phyloP scores from a whole-genome alignment of 2,113 vertebrate genomes.

The Poecilia latipinna region DNA sequence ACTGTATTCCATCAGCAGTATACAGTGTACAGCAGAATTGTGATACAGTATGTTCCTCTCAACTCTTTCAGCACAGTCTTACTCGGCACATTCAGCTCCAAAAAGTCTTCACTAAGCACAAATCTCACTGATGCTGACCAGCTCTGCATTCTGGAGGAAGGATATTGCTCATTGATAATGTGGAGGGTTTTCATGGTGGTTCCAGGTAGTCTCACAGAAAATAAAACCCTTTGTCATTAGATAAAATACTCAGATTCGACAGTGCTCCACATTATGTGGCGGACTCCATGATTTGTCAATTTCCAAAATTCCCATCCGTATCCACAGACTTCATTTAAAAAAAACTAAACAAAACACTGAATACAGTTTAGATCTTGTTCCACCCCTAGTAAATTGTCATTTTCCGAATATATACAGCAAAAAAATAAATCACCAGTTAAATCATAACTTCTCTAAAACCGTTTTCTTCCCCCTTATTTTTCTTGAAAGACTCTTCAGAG shows the following conservation, averaged over 20 bases:
- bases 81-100: too few relatives aligned
- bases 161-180: too few relatives aligned
- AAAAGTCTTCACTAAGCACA: too few relatives aligned
- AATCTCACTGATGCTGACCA: too few relatives aligned
- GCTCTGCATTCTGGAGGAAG: too few relatives aligned
- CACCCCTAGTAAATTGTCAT: background rate
- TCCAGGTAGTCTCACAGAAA: too few relatives aligned
- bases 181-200: too few relatives aligned
- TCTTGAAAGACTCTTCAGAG: conserved; percentile 42
- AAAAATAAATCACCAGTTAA: conserved; percentile 10
- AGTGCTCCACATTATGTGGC: background rate
- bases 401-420: background rate
- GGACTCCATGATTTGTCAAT: background rate
- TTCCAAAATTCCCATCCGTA: background rate
- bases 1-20: too few relatives aligned
- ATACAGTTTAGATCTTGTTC: background rate
- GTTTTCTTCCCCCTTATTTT: conserved; percentile 15
- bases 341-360: background rate
- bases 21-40: too few relatives aligned
- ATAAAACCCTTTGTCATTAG: too few relatives aligned
- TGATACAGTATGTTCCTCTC: too few relatives aligned
- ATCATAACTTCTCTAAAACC: background rate
- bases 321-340: background rate
- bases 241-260: background rate
- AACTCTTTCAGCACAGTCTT: too few relatives aligned